phyloP scores from a whole-genome alignment of 2,113 vertebrate species.

The Empidonax traillii region DNA sequence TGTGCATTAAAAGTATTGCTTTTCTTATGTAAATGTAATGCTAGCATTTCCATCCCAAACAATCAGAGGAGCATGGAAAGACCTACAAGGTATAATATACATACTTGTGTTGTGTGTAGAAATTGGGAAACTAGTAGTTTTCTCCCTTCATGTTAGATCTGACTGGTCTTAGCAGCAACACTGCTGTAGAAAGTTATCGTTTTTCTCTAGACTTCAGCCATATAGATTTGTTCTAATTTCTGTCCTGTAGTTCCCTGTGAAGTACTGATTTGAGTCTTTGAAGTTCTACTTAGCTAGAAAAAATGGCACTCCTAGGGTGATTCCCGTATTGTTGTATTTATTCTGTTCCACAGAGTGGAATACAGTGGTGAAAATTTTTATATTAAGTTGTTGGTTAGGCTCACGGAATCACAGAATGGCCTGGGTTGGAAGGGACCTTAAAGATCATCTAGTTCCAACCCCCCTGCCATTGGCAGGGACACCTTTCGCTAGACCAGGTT shows the following conservation, averaged over 20 bases:
- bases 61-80: conserved; percentile 78
- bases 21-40: conserved; percentile 72
- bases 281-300: conserved; percentile 17
- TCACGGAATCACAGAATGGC: not conserved
- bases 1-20: conserved; percentile 67
- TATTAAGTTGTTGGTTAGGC: not conserved
- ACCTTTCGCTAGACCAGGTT: not conserved
- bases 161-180: conserved; percentile 19
- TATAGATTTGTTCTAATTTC: conserved; percentile 24
- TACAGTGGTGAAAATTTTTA: not conserved
- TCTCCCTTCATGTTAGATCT: conserved; percentile 56
- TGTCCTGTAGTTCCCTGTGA: conserved; percentile 39
- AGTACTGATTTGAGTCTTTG: conserved; percentile 24
- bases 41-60: conserved; percentile 78
- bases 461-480: not conserved
- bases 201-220: conserved; percentile 49
- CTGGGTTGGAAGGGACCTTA: not conserved
- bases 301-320: not conserved
- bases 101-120: conserved; percentile 74
- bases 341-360: not conserved
- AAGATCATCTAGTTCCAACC: not conserved
- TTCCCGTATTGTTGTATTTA: not conserved
- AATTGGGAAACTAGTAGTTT: conserved; percentile 66
- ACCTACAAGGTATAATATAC: conserved; percentile 76
- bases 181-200: conserved; percentile 11